Percentiles rank a stretch among this genome's conserved stretches.
Conservation (phyloP, 2,888 invertebrate genomes). For the Lochmaea capreae region DNA sequence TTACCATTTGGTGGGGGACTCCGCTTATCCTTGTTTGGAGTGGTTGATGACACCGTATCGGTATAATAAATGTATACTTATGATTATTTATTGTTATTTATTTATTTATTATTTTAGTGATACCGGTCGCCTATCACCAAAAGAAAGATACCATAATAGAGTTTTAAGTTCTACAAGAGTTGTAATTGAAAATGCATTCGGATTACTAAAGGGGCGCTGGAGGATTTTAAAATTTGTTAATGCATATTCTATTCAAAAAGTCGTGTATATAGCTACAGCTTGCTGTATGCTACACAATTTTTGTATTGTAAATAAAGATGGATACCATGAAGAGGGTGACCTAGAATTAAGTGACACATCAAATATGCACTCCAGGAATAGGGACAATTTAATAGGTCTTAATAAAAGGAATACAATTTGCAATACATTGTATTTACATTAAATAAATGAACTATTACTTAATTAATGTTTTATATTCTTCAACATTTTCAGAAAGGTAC, state of each 20-base stretch:
- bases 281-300: conserved; percentile 1
- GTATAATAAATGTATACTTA: neutral
- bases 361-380: neutral
- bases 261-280: neutral
- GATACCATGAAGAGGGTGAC: neutral
- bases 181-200: neutral
- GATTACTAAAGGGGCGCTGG: too few relatives aligned
- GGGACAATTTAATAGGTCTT: neutral
- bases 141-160: neutral
- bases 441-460: neutral
- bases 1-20: too few relatives aligned
- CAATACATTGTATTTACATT: neutral
- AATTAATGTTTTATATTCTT: neutral
- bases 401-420: neutral
- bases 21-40: too few relatives aligned
- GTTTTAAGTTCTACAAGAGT: neutral
- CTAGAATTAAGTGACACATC: neutral
- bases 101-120: neutral
- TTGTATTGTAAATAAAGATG: conserved; percentile 1
- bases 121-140: neutral
- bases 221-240: neutral
- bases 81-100: neutral
- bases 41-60: neutral
- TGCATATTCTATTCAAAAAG: neutral
- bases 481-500: neutral